Evolutionary conservation across 2,113 vertebrate genomes (phyloP).

Genomic region (Ahaetulla prasina): DNA sequence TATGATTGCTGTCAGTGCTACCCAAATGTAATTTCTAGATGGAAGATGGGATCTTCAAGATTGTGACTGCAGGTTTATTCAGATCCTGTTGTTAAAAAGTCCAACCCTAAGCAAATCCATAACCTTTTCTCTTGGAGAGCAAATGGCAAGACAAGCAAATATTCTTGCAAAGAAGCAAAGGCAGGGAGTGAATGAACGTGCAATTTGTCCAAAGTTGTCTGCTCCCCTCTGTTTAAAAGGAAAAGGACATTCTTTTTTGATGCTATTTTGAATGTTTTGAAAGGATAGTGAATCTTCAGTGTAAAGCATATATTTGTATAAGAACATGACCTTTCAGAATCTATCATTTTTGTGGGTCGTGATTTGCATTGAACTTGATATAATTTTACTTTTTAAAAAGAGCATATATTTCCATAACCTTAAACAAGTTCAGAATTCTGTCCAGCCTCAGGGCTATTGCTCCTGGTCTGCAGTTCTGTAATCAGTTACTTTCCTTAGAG

Average conservation of each 20-base stretch:
- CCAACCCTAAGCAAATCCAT: background rate
- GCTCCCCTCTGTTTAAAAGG: background rate
- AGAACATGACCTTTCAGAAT: background rate
- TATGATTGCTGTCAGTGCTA: background rate
- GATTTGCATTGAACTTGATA: conserved; percentile 12
- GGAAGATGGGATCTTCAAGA: background rate
- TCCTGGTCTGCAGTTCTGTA: conserved; percentile 25
- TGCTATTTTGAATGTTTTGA: conserved; percentile 9
- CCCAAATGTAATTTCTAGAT: background rate
- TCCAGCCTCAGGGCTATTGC: conserved; percentile 17
- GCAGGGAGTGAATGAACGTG: background rate
- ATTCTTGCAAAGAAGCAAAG: background rate
- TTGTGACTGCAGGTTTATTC: background rate
- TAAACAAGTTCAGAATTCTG: conserved; percentile 31
- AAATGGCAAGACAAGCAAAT: background rate
- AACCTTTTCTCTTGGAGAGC: background rate
- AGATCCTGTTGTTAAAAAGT: background rate
- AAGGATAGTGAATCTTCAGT: background rate
- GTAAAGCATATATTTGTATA: background rate
- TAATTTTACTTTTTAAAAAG: conserved; percentile 4
- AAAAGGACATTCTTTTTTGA: background rate
- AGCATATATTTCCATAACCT: conserved; percentile 44
- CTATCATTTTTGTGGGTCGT: background rate
- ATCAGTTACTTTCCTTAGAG: conserved; percentile 21
- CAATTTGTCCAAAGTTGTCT: background rate